A percentile compares a stretch with the other conserved stretches of the same genome.
These are phyloP conservation scores for Cryptotis parvus DNA, from an alignment of 2,113 vertebrate genomes.

Conservation along the genomic window DNA sequence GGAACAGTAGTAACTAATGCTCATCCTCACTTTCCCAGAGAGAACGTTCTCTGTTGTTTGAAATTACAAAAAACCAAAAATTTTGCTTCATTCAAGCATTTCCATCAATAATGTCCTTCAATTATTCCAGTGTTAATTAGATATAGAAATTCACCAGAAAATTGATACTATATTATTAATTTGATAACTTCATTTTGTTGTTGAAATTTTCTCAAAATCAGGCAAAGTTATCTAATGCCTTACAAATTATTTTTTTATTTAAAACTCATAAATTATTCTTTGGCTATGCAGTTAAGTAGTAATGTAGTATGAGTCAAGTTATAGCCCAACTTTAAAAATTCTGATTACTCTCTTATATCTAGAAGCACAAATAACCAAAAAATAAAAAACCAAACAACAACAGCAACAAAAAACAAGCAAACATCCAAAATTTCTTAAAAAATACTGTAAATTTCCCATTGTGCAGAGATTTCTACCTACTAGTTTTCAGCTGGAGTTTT, in stretches of 20 bases:
- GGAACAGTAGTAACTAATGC: not conserved
- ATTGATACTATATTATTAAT: not conserved
- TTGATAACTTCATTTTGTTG: not conserved
- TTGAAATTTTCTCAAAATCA: constrained; percentile 32
- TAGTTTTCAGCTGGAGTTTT: not conserved
- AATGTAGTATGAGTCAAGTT: not conserved
- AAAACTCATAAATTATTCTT: not conserved
- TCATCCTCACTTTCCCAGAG: not conserved
- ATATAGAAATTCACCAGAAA: constrained; percentile 8
- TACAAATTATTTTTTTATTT: constrained; percentile 5
- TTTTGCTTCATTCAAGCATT: constrained; percentile 28
- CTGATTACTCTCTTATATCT: not conserved
- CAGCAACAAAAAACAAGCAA: too few relatives aligned
- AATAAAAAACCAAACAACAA: not conserved
- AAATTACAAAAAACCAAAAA: not conserved
- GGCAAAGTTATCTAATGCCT: not conserved
- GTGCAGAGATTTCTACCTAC: not conserved
- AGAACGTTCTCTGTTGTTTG: not conserved
- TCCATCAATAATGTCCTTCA: not conserved
- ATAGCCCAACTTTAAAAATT: constrained; percentile 8
- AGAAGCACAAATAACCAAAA: not conserved
- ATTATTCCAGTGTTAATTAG: not conserved
- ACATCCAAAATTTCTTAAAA: not conserved
- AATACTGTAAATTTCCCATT: not conserved
- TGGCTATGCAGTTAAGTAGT: not conserved